Conservation (phyloP, 2,888 invertebrate species). For the Tipula vernalis region DNA sequence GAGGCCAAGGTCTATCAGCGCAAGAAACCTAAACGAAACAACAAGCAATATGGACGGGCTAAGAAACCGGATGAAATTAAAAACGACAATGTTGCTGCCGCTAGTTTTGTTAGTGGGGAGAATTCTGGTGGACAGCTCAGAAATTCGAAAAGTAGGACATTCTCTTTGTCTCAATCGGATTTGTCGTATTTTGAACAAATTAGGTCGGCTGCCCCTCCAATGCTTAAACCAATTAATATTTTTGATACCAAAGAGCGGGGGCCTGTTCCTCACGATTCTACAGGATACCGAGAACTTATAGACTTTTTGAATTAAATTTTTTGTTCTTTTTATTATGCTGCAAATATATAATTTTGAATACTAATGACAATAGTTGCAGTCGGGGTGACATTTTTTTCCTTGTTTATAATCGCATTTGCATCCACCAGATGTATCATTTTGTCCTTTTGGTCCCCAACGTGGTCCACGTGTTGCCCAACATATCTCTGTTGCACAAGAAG, state of each 20-base stretch:
- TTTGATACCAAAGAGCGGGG: not conserved
- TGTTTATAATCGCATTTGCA: conserved; percentile 11
- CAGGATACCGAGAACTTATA: not conserved
- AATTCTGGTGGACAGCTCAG: not conserved
- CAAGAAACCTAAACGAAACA: not conserved
- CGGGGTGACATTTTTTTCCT: conserved; percentile 13
- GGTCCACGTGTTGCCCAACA: conserved; percentile 76
- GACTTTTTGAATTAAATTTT: not conserved
- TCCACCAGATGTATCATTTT: conserved; percentile 13
- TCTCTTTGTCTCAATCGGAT: not conserved
- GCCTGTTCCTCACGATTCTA: not conserved
- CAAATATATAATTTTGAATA: not conserved
- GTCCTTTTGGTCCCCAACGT: conserved; percentile 15
- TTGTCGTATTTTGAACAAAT: not conserved
- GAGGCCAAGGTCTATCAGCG: not conserved
- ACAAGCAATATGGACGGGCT: not conserved
- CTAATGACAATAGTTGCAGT: conserved; percentile 14
- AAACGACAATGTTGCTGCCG: not conserved
- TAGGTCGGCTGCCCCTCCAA: not conserved
- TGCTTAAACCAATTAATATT: not conserved
- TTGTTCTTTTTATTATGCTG: not conserved
- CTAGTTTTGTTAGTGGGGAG: not conserved
- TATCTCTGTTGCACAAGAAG: conserved; percentile 84
- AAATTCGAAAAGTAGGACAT: not conserved
- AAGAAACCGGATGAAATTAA: not conserved